phyloP scores from a whole-genome alignment of 2,113 vertebrate species.

The Lagenorhynchus albirostris region DNA sequence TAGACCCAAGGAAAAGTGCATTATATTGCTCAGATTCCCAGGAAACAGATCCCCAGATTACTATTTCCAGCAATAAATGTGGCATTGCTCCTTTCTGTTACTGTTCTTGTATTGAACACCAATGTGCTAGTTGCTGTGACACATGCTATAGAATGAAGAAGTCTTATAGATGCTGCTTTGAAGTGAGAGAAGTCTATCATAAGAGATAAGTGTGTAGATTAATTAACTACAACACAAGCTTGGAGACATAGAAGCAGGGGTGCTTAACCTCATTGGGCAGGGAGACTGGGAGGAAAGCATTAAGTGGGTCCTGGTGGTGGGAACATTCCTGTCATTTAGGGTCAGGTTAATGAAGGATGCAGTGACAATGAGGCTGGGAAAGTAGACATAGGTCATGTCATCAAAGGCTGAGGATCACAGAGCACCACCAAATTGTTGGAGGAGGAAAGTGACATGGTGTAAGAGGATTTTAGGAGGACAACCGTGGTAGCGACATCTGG shows the following conservation, averaged over 20 bases:
- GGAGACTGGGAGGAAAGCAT: fast-evolving
- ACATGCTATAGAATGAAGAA: not conserved
- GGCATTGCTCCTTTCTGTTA: not conserved
- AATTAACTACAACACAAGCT: not conserved
- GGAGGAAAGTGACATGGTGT: not conserved
- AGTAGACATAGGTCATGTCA: no score
- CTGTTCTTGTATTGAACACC: not conserved
- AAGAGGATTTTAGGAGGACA: not conserved
- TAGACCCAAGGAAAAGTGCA: not conserved
- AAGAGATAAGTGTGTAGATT: not conserved
- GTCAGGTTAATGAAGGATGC: not conserved
- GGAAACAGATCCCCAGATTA: not conserved
- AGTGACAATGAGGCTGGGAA: not conserved
- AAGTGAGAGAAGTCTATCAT: not conserved
- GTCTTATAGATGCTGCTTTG: not conserved
- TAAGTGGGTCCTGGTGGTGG: no score
- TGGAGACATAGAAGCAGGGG: not conserved
- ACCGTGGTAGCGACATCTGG: not conserved
- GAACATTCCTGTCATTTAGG: not conserved
- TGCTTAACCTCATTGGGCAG: not conserved
- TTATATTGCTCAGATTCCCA: not conserved
- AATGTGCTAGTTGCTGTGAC: not conserved
- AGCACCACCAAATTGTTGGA: not conserved
- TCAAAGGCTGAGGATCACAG: not conserved
- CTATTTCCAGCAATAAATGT: not conserved